Percentiles rank a stretch among this genome's conserved stretches.
Conservation (phyloP, 2,113 vertebrate genomes). For the Tetrax tetrax region DNA sequence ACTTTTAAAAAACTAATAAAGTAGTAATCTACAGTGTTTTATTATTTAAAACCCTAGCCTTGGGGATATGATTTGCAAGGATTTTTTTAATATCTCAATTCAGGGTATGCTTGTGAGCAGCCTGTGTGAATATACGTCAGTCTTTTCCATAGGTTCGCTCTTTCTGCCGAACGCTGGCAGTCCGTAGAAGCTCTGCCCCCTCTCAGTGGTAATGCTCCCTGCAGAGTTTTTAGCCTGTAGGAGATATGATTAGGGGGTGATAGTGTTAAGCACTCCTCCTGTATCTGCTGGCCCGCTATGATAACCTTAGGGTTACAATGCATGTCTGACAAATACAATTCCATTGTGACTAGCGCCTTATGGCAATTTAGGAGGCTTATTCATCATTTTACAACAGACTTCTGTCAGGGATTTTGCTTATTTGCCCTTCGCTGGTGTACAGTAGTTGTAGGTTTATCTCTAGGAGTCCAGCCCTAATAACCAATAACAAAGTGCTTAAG, state of each 20-base stretch:
- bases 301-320: conserved; percentile 86
- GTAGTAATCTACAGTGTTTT: conserved; percentile 75
- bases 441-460: conserved; percentile 74
- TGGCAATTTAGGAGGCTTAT: conserved; percentile 78
- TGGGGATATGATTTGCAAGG: conserved; percentile 72
- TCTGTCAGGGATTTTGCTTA: conserved; percentile 78
- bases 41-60: conserved; percentile 78
- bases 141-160: conserved; percentile 34
- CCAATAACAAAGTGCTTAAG: conserved; percentile 74
- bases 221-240: conserved; percentile 78
- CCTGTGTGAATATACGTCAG: conserved; percentile 43
- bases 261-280: conserved; percentile 80
- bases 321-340: conserved; percentile 83
- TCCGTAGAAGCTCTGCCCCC: conserved; percentile 41
- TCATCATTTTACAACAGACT: conserved; percentile 83
- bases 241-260: conserved; percentile 84
- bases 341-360: conserved; percentile 81
- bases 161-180: conserved; percentile 23
- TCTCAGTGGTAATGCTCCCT: conserved; percentile 69
- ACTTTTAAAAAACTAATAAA: conserved; percentile 80
- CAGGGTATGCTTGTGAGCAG: background rate
- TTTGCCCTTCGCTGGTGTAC: conserved; percentile 75
- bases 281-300: conserved; percentile 81
- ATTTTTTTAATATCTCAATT: conserved; percentile 68
- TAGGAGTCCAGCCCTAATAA: conserved; percentile 69